phyloP scores from a whole-genome alignment of 2,888 invertebrate species.

The Bursaphelenchus okinawaensis region DNA sequence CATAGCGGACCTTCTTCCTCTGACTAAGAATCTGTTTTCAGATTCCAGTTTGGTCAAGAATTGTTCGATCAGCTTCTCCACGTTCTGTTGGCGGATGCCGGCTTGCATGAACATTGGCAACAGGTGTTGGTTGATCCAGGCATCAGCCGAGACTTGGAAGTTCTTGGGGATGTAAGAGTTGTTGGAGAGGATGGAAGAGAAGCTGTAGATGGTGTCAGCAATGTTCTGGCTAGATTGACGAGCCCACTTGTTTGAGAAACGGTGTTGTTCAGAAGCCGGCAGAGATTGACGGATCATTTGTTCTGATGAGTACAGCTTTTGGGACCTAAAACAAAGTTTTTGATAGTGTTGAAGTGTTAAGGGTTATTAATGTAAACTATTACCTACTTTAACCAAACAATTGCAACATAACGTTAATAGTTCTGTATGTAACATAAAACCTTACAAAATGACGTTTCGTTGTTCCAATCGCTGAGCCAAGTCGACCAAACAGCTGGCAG shows the following conservation, averaged over 20 bases:
- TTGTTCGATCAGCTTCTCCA: slow-evolving; percentile 5
- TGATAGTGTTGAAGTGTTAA: background rate
- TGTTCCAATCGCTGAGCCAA: slow-evolving; percentile 33
- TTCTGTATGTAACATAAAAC: too few relatives aligned
- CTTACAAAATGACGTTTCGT: background rate
- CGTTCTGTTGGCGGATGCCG: slow-evolving; percentile 8
- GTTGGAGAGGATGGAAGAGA: slow-evolving; percentile 12
- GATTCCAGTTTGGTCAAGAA: background rate
- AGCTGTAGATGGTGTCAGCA: slow-evolving; percentile 15
- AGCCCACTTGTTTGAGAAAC: background rate
- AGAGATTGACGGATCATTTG: background rate
- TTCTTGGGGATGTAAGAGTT: slow-evolving; percentile 20
- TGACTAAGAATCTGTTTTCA: background rate
- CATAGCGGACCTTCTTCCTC: slow-evolving; percentile 1
- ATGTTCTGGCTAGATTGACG: background rate
- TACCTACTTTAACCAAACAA: too few relatives aligned
- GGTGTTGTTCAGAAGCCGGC: background rate
- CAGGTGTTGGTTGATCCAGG: slow-evolving; percentile 15
- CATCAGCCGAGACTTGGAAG: slow-evolving; percentile 16
- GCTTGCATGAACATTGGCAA: slow-evolving; percentile 15
- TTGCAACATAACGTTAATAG: too few relatives aligned
- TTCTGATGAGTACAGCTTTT: background rate
- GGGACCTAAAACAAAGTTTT: background rate
- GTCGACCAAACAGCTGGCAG: slow-evolving; percentile 33
- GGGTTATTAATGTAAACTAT: too few relatives aligned